phyloP scores from a whole-genome alignment of 2,888 invertebrate genomes.

The Hirtodrosophila alboralis region DNA sequence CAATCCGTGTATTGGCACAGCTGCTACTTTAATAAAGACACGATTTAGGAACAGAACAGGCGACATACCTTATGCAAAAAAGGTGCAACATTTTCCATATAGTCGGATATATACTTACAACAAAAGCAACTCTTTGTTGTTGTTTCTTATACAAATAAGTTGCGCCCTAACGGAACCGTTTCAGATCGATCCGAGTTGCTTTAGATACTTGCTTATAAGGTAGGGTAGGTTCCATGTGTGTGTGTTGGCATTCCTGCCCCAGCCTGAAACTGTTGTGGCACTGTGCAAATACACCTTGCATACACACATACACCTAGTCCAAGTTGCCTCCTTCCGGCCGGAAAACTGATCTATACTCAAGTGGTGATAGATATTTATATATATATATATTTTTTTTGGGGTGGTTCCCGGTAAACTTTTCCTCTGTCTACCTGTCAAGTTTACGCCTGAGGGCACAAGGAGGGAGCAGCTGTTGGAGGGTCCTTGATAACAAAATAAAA shows the following conservation, averaged over 20 bases:
- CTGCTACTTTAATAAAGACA: slow-evolving; percentile 57
- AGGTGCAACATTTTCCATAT: slow-evolving; percentile 69
- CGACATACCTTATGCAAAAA: slow-evolving; percentile 69
- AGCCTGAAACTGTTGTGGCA: slow-evolving; percentile 17
- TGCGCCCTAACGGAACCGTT: slow-evolving; percentile 55
- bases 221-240: slow-evolving; percentile 12
- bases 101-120: too few species aligned
- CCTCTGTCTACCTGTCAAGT: slow-evolving; percentile 73
- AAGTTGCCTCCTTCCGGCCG: slow-evolving; percentile 62
- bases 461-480: slow-evolving; percentile 56
- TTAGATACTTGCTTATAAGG: slow-evolving; percentile 21
- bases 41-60: slow-evolving; percentile 35
- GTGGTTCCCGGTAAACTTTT: slow-evolving; percentile 64
- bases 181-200: slow-evolving; percentile 43
- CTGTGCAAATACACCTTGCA: slow-evolving; percentile 76
- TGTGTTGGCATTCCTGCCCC: slow-evolving; percentile 31
- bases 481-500: slow-evolving; percentile 67
- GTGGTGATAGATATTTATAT: slow-evolving; percentile 44
- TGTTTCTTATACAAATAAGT: slow-evolving; percentile 58
- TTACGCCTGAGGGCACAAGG: slow-evolving; percentile 69
- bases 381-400: slow-evolving; percentile 49
- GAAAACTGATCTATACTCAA: slow-evolving; percentile 66
- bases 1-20: slow-evolving; percentile 66
- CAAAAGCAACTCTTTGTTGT: slow-evolving; percentile 78
- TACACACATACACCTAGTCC: too few species aligned